phyloP scores from a whole-genome alignment of 1,140 invertebrate species.

The Hetaerina americana region DNA sequence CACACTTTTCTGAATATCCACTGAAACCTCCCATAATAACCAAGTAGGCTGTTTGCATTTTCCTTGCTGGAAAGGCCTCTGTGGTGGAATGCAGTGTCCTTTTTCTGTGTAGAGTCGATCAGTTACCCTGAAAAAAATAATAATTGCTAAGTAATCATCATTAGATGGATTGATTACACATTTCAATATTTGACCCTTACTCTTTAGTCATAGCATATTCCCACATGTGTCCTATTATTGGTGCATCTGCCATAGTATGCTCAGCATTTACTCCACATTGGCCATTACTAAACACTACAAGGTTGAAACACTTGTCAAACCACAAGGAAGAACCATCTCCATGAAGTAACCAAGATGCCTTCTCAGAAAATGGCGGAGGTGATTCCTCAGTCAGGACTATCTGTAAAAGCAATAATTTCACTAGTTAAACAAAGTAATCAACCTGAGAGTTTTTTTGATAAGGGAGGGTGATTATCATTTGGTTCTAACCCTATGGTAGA shows the following conservation, averaged over 20 bases:
- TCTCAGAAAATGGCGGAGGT: slow-evolving; percentile 25
- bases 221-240: slow-evolving; percentile 39
- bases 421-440: background rate
- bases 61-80: slow-evolving; percentile 24
- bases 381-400: slow-evolving; percentile 25
- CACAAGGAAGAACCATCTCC: slow-evolving; percentile 32
- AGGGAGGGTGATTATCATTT: no score
- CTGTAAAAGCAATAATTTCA: slow-evolving; percentile 19
- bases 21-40: slow-evolving; percentile 26
- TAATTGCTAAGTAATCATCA: background rate
- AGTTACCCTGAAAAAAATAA: slow-evolving; percentile 22
- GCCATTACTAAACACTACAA: slow-evolving; percentile 33
- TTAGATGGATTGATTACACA: background rate
- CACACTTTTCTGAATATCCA: slow-evolving; percentile 20
- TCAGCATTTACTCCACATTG: slow-evolving; percentile 41
- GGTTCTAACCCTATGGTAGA: no score
- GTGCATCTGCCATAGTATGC: slow-evolving; percentile 41
- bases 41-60: slow-evolving; percentile 19
- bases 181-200: slow-evolving; percentile 28
- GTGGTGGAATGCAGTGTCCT: slow-evolving; percentile 26
- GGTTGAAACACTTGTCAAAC: slow-evolving; percentile 34
- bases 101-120: slow-evolving; percentile 28
- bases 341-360: slow-evolving; percentile 31
- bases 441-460: no score
- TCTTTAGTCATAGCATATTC: slow-evolving; percentile 38